Evolutionary conservation across 1,140 invertebrate species (phyloP), one percentile per base, ranked within the genome.

Genomic region (Drosophila kohkoa): DNA sequence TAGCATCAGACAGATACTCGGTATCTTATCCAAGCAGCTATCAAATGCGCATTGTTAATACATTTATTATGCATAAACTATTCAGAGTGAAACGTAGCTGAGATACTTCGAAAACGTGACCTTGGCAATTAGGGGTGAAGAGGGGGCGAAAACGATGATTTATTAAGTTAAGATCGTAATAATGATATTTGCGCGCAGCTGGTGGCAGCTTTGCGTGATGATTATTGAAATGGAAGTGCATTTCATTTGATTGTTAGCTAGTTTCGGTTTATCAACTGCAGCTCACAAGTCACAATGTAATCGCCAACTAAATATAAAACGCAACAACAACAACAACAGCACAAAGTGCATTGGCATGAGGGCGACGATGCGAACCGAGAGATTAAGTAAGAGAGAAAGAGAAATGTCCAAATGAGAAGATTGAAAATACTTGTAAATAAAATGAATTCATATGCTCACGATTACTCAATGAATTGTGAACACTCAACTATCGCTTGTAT

Each of bases 301-400:
- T 85, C 76, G 71, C 67, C 67, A 35, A 65, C n/a, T 54, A 62
- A 65, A 60, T 28, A 71, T 66, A 41, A 59, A 59, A 6, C 46
- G n/a, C 3, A 59, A 38, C 68, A 55, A 41, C 15, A 57, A 58
- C 41, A 30, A 20, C 59, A 32, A 20, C 51, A 43, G 13, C 46
- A 69, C 58, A 68, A 77, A 86, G 82, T 87, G 77, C 79, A 87
- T 74, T 88, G 79, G 10, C 82, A 20, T 79, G 43, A 49, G 32
- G 32, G 59, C 8, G 45, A 63, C 51, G 51, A 54, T 54, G 51
- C 51, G 51, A 38, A 3, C 51, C 30, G 28, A 52, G 51, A 28
- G 51, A n/a, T n/a, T 25, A 25, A 43, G 3, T 28, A 7, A 25
- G 10, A 41, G 32, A 68, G 58, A 64, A 16, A 51, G 38, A 57